Base-by-base conservation (phyloP, 2,888 invertebrate genomes). In the Seira sanloemensis region DNA sequence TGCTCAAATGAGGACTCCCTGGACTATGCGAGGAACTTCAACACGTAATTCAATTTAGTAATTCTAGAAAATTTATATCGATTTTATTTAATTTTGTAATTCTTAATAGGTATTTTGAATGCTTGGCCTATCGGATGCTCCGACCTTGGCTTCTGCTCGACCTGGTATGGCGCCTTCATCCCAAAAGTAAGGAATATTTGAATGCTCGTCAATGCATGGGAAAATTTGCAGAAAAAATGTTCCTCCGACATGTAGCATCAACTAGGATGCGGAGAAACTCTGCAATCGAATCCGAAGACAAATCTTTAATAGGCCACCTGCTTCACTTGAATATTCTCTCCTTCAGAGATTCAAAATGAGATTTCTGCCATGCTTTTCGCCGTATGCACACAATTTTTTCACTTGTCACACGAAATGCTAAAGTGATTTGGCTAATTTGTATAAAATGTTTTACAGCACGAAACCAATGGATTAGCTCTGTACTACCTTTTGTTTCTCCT, bases 331-430 rank as follows among this genome's bases (percentile, higher is more conserved):
- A 18, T 58, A n/a, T 73, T 23, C 12, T 25, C 73, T 0, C 0
- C 1, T 21, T 24, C 54, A 0, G 16, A 50, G 9, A 73, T 73
- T 54, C 26, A 9, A 9, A 26, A 23, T 18, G 73, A 73, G 62
- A 23, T 73, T 4, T 4, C 62, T 4, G 9, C 73, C 1, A n/a
- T 73, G 58, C 26, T 73, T 16, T 73, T 58, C 62, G 73, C 25
- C 1, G 73, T 65, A 46, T n/a, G n/a, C n/a, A n/a, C n/a, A n/a
- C n/a, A 54, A 5, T 23, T 25, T 46, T 12, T 2, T 18, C 1
- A 23, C 18, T 2, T 21, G 9, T 0, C 2, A 9, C 1, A 5
- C 9, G 46, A 24, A 50, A 7, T 16, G 16, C 18, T 16, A 23
- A 73, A 24, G 2, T 26, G 24, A 58, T 73, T 24, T 5, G 1